Base-by-base conservation (phyloP, 2,113 vertebrate genomes). In the Parotia lawesii region DNA sequence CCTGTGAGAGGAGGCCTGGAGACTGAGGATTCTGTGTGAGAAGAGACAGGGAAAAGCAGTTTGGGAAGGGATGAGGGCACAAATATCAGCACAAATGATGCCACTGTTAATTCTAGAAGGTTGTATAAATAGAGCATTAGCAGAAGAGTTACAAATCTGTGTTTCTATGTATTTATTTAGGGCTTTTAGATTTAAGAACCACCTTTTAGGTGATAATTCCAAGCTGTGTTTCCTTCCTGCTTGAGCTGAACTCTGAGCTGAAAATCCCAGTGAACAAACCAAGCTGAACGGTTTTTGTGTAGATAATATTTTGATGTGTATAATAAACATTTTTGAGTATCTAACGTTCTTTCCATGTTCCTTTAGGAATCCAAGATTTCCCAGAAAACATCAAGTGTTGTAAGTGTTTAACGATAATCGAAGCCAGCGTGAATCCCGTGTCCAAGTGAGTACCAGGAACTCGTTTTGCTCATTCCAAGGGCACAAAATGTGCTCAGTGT, bases 321-420 rank as follows among this genome's bases (percentile, higher is more conserved):
- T 6, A 13, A 47, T 25, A 19, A 57, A 87, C 35, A 16, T 23
- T 27, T 33, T 6, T 10, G 33, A 7, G 18, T 4, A 0, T 23
- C 53, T 67, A 4, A 76, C 11, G 17, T 17, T 54, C 14, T 86
- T 85, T 38, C 74, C 22, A 3, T 79, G 11, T 70, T 86, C 83
- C 95, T 91, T 84, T 94, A 99, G 99, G 99, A 97, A 99, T 99
- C 96, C 99, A 99, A 98, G 99, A 99, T 97, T 99, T 99, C 97
- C 99, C 99, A 96, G 99, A 99, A 95, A 99, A 98, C 91, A 99
- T 99, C 88, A 99, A 99, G 97, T 99, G 99, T 94, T 99, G 99
- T 98, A 99, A 99, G 98, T 99, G 99, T 98, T 98, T 99, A 97
- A 99, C 99, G 90, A 98, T 99, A 97, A 98, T 99, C 96, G 99